phyloP scores from a whole-genome alignment of 1,140 invertebrate species.

The Drosophila ercepeae region DNA sequence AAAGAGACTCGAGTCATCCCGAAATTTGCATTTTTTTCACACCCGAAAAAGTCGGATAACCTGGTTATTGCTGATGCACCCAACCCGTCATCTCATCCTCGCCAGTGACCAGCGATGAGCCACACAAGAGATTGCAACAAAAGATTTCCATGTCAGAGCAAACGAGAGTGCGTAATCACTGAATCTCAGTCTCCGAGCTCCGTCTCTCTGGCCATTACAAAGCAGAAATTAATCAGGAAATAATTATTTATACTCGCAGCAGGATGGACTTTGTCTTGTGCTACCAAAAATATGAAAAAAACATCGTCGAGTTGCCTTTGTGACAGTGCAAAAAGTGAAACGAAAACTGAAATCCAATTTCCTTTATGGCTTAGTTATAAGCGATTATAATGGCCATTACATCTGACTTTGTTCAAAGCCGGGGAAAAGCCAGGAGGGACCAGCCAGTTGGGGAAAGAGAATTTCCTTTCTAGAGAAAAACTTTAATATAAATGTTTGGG shows the following conservation, averaged over 20 bases:
- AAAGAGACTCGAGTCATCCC: not conserved
- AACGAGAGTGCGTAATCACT: constrained; percentile 34
- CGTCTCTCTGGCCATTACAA: constrained; percentile 32
- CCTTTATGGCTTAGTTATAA: constrained; percentile 47
- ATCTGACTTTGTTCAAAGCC: constrained; percentile 34
- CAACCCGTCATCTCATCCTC: constrained; percentile 6
- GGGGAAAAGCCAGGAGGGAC: not conserved
- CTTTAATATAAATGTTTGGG: constrained; percentile 27
- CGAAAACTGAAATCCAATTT: constrained; percentile 41
- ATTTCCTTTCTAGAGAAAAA: constrained; percentile 27
- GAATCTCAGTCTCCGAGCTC: constrained; percentile 27
- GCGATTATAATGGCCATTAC: constrained; percentile 46
- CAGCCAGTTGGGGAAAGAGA: not conserved
- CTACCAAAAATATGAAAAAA: constrained; percentile 18
- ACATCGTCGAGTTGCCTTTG: constrained; percentile 16
- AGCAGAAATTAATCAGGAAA: constrained; percentile 74
- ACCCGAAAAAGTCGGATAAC: constrained; percentile 5
- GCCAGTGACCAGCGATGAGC: constrained; percentile 13
- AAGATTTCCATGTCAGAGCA: constrained; percentile 16
- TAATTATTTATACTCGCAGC: constrained; percentile 48
- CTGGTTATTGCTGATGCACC: too few species aligned
- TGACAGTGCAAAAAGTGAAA: constrained; percentile 35
- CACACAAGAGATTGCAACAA: constrained; percentile 7
- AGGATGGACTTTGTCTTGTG: constrained; percentile 33
- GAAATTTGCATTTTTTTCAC: constrained; percentile 51